Base-by-base conservation (phyloP, 2,113 vertebrate genomes). In the Cynopterus brachyotis region DNA sequence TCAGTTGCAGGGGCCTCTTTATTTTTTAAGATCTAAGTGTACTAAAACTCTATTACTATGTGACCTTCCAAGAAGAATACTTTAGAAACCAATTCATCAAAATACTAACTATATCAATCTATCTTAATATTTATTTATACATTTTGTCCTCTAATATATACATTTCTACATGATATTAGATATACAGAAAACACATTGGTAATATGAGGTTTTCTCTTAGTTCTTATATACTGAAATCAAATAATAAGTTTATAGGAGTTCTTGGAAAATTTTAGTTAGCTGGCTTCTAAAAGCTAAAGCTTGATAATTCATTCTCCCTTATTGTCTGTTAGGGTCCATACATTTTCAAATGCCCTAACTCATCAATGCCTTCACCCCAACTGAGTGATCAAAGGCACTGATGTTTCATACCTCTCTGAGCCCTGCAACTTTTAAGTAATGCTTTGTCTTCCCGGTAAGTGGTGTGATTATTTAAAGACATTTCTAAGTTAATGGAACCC, bases 11-110 rank as follows among this genome's bases (percentile, higher is more conserved):
- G 28, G 28, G 26, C 42, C n/a, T 47, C 2, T 66, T 11, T 62
- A 9, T 96, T 5, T 88, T 69, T 70, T 66, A 83, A 72, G 16
- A 78, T 59, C 1, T 62, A 86, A 13, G 35, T 40, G 26, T 84
- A 19, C 15, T 26, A 80, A 85, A 73, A 45, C 53, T 75, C 5
- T 70, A 12, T 53, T 89, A 40, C 50, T 82, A 47, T 57, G 50
- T 4, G 42, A 47, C 1, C 30, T 57, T 67, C 37, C 20, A 89
- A 93, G 24, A 1, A 93, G 37, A 88, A 42, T 78, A 62, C 5
- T 82, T 85, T 72, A 53, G 37, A 94, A 96, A 50, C 15, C 16
- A 82, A 50, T 70, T 88, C 10, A 85, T 82, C 16, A 69, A 95
- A 92, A 82, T 89, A 73, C 62, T 85, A 62, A 72, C n/a, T 86